Conservation (phyloP, 2,113 vertebrate genomes). For the Platichthys flesus region DNA sequence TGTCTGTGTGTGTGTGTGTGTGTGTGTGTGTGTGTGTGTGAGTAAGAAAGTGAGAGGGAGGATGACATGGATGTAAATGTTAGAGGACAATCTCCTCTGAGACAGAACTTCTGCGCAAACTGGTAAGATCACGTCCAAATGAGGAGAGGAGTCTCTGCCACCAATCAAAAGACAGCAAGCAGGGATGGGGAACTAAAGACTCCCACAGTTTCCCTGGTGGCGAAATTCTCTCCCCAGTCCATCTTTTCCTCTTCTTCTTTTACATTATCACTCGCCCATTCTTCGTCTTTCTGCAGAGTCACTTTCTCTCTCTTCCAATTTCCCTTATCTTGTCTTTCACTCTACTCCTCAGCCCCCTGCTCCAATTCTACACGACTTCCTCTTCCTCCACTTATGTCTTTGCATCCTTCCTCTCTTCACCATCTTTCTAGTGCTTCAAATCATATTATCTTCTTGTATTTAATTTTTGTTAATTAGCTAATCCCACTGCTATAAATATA, state of each 20-base stretch:
- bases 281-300: constrained; percentile 13
- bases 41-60: neutral
- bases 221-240: neutral
- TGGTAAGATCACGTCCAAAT: constrained; percentile 11
- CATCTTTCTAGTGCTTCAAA: neutral
- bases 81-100: constrained; percentile 25
- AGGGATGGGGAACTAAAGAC: constrained; percentile 10
- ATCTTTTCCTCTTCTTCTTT: constrained; percentile 5
- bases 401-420: neutral
- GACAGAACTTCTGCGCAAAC: constrained; percentile 18
- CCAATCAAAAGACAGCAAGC: neutral
- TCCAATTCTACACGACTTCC: neutral
- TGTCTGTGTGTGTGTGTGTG: constrained; percentile 11
- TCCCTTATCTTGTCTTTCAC: neutral
- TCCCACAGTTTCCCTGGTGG: neutral
- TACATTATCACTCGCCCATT: neutral
- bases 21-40: neutral
- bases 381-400: neutral
- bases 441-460: constrained; percentile 14
- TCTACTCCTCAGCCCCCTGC: neutral
- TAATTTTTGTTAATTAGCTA: constrained; percentile 41
- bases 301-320: neutral
- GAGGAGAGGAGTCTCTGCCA: constrained; percentile 9
- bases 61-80: constrained; percentile 18
- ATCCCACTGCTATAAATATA: constrained; percentile 31